These are phyloP conservation scores for Cerceris rybyensis DNA, from an alignment of 2,888 invertebrate species.

Conservation along the genomic window DNA sequence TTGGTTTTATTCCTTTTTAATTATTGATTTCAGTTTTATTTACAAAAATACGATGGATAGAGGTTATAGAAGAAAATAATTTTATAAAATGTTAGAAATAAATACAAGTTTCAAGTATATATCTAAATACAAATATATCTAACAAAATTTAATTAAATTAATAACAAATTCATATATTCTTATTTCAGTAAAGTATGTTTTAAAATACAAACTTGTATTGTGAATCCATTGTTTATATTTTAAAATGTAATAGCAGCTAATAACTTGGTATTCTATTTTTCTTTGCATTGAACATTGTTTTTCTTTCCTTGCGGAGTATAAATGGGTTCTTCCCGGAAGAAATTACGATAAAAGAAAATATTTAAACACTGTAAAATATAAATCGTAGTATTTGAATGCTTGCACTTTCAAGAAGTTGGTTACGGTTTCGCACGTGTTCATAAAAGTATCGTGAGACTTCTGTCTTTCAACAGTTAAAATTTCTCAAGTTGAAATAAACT, in stretches of 20 bases:
- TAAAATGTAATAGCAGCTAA: not conserved
- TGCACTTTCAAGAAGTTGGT: too few species aligned
- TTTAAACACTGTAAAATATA: too few species aligned
- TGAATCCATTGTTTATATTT: constrained; percentile 65
- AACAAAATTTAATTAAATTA: not conserved
- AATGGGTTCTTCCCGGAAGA: too few species aligned
- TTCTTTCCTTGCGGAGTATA: not conserved
- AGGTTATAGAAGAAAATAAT: constrained; percentile 31
- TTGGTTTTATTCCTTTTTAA: too few species aligned
- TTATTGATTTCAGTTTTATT: too few species aligned
- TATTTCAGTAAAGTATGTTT: not conserved
- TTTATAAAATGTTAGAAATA: not conserved
- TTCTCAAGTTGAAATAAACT: too few species aligned
- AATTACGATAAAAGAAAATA: too few species aligned
- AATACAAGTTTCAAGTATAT: not conserved
- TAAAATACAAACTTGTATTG: constrained; percentile 70
- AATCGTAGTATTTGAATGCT: too few species aligned
- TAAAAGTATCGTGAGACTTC: too few species aligned
- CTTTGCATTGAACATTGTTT: not conserved
- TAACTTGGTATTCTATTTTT: not conserved
- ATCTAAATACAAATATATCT: not conserved
- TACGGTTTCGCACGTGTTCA: too few species aligned
- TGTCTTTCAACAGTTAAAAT: too few species aligned
- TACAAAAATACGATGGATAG: not conserved
- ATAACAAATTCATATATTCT: not conserved